Conservation (phyloP, 2,888 invertebrate genomes). For the Eurytoma adleriae region DNA sequence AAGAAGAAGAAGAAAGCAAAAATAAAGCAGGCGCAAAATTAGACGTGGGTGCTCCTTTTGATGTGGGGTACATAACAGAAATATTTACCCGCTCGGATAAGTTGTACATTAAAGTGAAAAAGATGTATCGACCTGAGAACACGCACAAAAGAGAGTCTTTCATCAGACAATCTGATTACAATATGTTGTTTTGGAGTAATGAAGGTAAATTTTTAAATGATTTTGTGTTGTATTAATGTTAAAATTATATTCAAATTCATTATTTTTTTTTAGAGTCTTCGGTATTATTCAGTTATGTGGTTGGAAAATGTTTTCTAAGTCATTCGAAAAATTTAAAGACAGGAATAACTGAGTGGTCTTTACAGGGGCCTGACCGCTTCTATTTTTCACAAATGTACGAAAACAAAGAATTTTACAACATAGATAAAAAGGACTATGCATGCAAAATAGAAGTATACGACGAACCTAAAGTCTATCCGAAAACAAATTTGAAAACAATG, state of each 20-base stretch:
- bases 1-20: conserved; percentile 61
- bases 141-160: conserved; percentile 79
- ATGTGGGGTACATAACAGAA: conserved; percentile 83
- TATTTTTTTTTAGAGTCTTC: conserved; percentile 74
- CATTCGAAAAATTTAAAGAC: conserved; percentile 81
- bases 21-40: conserved; percentile 81
- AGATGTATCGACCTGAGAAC: conserved; percentile 87
- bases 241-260: neutral
- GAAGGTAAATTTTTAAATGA: conserved; percentile 77
- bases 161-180: conserved; percentile 83
- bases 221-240: neutral
- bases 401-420: conserved; percentile 76
- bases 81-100: conserved; percentile 80
- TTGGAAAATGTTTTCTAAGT: conserved; percentile 83
- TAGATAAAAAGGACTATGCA: conserved; percentile 62
- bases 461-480: conserved; percentile 69
- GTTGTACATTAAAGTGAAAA: conserved; percentile 82
- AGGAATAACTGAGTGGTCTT: conserved; percentile 77
- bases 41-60: conserved; percentile 86
- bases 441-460: conserved; percentile 58
- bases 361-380: conserved; percentile 82
- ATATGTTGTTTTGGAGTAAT: conserved; percentile 86
- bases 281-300: conserved; percentile 79
- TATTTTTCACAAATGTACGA: conserved; percentile 84
- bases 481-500: conserved; percentile 79